Base-by-base conservation (phyloP, 2,888 invertebrate genomes). In the Drosophila falleni region DNA sequence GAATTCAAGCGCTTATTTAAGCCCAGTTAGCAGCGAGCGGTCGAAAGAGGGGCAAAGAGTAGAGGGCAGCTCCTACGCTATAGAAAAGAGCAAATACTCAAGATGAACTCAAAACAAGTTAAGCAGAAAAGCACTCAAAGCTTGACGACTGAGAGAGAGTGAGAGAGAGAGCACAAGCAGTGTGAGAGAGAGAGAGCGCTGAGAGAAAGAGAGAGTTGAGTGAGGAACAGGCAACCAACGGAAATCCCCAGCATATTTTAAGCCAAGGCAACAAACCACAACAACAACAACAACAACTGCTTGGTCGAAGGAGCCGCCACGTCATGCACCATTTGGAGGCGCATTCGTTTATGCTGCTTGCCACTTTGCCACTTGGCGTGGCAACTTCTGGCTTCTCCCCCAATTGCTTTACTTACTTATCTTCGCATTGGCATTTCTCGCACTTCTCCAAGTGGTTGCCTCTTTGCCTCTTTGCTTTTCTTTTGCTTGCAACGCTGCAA, bases 221-320 rank as follows among this genome's bases (percentile, higher is more conserved):
- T 29, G 19, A 55, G 29, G 29, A 11, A 9, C 19, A 2, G 39
- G 33, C 39, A 60, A 59, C 6, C 59, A 47, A 51, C 76, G 84
- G 84, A 84, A 84, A 84, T 84, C 89, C 82, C 84, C 89, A 87
- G 16, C 68, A 71, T 81, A 69, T 74, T 60, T 76, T 23, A 64
- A 76, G 61, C 47, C 55, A 51, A 47, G 42, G 16, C 42, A 67
- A 41, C 23, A 23, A 65, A 47, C 47, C 58, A 54, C 29, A 29
- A 8, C 29, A 29, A 8, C 29, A 29, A 1, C 49, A 71, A 54
- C 49, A 65, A 62, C 60, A 41, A 16, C n/a, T 41, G 59, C 16
- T 16, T 47, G 71, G 62, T 47, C 35, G 41, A 60, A 81, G 75
- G 67, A 78, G 71, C 76, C 59, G 55, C 62, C 75, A 71, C 77